These are phyloP conservation scores for Xenopus laevis DNA, from an alignment of 2,113 vertebrate species.

Conservation along the genomic window DNA sequence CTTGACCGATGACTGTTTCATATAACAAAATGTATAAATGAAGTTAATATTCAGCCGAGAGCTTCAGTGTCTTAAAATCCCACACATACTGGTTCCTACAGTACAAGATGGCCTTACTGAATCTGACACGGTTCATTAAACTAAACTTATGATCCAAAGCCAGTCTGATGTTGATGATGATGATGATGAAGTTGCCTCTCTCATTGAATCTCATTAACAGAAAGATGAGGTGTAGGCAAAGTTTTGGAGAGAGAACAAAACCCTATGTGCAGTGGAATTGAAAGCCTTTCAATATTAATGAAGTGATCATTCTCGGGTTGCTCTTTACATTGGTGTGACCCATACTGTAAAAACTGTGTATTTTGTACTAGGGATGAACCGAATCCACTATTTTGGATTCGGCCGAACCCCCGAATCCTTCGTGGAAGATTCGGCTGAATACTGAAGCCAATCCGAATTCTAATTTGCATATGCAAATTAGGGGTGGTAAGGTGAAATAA, in stretches of 20 bases:
- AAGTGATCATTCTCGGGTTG: constrained; percentile 43
- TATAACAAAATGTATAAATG: not conserved
- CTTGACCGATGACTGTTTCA: not conserved
- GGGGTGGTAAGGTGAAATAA: too few relatives aligned
- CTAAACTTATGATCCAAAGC: not conserved
- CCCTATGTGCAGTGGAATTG: not conserved
- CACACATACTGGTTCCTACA: not conserved
- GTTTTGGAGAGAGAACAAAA: too few relatives aligned
- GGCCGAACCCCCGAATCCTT: too few relatives aligned
- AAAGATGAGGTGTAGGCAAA: too few relatives aligned
- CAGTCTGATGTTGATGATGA: too few relatives aligned
- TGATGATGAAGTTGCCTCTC: too few relatives aligned
- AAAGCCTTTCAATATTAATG: not conserved
- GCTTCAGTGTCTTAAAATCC: not conserved
- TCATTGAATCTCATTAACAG: too few relatives aligned
- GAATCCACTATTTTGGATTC: too few relatives aligned
- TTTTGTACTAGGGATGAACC: constrained; percentile 71
- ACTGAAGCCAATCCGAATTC: too few relatives aligned
- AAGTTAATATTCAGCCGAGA: not conserved
- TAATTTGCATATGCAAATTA: too few relatives aligned
- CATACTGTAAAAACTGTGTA: constrained; percentile 67
- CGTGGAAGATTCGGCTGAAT: too few relatives aligned
- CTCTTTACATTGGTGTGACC: constrained; percentile 60
- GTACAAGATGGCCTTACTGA: not conserved
- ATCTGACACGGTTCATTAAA: not conserved